Evolutionary conservation across 2,888 invertebrate genomes (phyloP), one percentile per base, ranked within the genome.

Genomic region (Archips crataeganus): DNA sequence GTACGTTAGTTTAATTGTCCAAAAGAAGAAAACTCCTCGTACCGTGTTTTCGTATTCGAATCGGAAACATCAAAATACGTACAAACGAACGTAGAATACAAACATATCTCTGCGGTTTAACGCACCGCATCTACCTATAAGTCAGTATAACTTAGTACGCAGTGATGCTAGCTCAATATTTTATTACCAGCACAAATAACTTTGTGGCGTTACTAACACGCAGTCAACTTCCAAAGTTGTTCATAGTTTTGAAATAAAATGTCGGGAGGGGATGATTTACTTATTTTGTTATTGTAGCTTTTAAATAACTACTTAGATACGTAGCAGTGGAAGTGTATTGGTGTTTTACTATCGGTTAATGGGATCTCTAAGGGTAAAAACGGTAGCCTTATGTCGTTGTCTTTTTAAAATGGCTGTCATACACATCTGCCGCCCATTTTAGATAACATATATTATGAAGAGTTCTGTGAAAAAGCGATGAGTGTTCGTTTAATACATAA

Each of bases 171-270:
- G 73, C 59, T 69, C 63, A 68, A 64, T 68, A 73, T 63, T 73
- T 69, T 61, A 59, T 63, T 63, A 63, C 68, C 59, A 57, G 73
- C 68, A 73, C 57, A 64, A 68, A 73, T 51, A 73, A 64, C 49
- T 69, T 73, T 73, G 72, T 63, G 59, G 63, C 39, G 45, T 23
- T 42, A 60, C 59, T 3, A 76, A 79, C 80, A 84, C 79, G 79
- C 78, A 79, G 81, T 81, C 77, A 79, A 79, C 81, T 82, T 84
- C 86, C 86, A 87, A 86, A 84, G 74, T 74, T 84, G 84, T 80
- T 81, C 81, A 84, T 85, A 82, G 78, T 81, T 88, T 85, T 82
- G 84, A 84, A 88, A 86, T 85, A 88, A 88, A 90, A 87, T 81
- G 85, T 87, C 87, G 85, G 81, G 87, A 60, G 36, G 65, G 65